Percentiles rank a stretch among this genome's conserved stretches.
phyloP scores from a whole-genome alignment of 2,797 vertebrate genomes.

The Peromyscus nudipes region DNA sequence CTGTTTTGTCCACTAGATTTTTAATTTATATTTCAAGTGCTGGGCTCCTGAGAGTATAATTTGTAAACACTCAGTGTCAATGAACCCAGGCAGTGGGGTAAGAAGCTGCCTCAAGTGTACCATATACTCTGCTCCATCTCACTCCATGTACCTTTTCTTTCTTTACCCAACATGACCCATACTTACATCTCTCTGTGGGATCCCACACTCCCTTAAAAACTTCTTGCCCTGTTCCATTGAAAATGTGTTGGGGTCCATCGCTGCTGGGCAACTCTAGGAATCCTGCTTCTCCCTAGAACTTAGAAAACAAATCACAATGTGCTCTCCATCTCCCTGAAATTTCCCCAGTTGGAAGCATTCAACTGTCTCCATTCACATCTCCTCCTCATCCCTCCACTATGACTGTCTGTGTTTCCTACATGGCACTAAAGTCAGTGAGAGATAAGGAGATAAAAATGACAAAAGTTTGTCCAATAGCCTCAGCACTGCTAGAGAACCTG shows the following conservation, averaged over 20 bases:
- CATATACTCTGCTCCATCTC: neutral
- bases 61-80: neutral
- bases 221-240: slow-evolving; percentile 41
- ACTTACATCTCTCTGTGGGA: slow-evolving; percentile 65
- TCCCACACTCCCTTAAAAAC: slow-evolving; percentile 34
- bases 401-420: too few species aligned
- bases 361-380: accelerated
- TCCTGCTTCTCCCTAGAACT: neutral
- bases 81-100: neutral
- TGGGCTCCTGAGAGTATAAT: neutral
- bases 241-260: slow-evolving; percentile 19
- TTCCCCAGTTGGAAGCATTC: accelerated
- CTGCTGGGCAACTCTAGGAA: accelerated
- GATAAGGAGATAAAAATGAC: neutral
- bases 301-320: neutral
- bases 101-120: neutral
- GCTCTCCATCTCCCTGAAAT: neutral
- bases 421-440: neutral
- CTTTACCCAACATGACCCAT: neutral
- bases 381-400: too few species aligned
- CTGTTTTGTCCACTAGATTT: neutral
- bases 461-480: neutral
- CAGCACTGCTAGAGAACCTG: neutral
- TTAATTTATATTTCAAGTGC: neutral
- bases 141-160: neutral